Evolutionary conservation across 2,797 vertebrate genomes (phyloP), one percentile per base, ranked within the genome.

Genomic region (Denticeps clupeoides): DNA sequence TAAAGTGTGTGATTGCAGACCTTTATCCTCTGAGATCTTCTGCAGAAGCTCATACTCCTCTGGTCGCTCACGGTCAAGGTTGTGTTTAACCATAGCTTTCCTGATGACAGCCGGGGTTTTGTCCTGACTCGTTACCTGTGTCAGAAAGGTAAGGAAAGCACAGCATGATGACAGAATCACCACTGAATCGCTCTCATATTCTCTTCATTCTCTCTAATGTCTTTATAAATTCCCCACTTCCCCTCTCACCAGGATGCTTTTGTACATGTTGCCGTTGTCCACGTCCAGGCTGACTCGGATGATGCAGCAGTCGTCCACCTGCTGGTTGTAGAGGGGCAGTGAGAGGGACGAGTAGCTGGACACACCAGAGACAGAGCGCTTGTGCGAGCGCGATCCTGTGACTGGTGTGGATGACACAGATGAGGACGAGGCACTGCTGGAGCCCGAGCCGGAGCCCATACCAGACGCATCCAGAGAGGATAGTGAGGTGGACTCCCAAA

Each of bases 201-300:
- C 15, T 19, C 16, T 9, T 18, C 15, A 7, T 4, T 33, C 10
- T 1, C 1, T 18, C n/a, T 35, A 16, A 28, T 22, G 26, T 33
- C 2, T 15, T 18, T 16, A 16, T 5, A 3, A 28, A 9, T 10
- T 15, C 3, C 23, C 24, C 40, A 26, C 4, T 11, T n/a, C 7
- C 18, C 31, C 19, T 27, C 45, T 51, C 50, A 60, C 62, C 62
- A 65, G 62, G 53, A 90, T 84, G 73, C 88, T 90, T 69, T 90
- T 90, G 77, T 90, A 89, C 88, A 90, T 83, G 73, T 90, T 90
- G 21, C 88, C 87, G 0, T 89, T 90, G 75, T 90, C 87, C 64
- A 88, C 85, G 1, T 88, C 88, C 72, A 90, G 75, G 69, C 87
- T 90, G 76, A 90, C 88, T 0, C 88, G 79, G 70, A 90, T 86